Evolutionary conservation across 2,797 vertebrate species (phyloP).

Genomic region (Tarsius wallacei): DNA sequence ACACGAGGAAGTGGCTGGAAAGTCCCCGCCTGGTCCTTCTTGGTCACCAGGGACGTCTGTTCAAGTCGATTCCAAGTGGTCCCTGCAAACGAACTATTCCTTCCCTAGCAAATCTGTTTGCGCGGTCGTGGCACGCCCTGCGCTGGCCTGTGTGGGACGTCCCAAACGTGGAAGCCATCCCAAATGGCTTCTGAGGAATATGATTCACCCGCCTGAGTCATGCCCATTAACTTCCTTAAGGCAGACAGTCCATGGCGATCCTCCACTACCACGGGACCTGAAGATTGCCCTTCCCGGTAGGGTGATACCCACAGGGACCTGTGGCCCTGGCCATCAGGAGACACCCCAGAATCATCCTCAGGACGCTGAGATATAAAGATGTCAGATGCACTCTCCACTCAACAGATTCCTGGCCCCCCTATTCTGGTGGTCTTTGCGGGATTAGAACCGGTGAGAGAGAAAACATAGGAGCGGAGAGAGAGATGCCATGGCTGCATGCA

Average conservation of each 20-base stretch:
- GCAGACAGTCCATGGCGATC: fast-evolving
- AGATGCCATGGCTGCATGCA: neutral
- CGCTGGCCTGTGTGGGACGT: neutral
- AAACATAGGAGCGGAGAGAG: fast-evolving
- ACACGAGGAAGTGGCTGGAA: neutral
- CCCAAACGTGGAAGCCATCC: neutral
- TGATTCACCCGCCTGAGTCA: neutral
- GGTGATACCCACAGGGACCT: neutral
- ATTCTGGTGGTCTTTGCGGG: neutral
- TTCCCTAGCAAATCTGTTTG: neutral
- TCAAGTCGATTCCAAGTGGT: neutral
- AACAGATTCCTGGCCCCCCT: neutral
- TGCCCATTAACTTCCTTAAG: neutral
- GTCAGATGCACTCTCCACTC: neutral
- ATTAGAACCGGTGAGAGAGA: neutral
- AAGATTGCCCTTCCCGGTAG: neutral
- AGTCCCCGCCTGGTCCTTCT: neutral
- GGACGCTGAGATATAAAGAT: neutral
- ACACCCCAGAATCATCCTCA: neutral
- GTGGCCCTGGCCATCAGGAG: too few relatives aligned
- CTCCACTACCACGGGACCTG: neutral
- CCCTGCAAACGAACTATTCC: neutral
- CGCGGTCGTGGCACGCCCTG: neutral
- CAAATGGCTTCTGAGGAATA: neutral
- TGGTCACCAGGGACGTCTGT: too few relatives aligned